Evolutionary conservation across 2,113 vertebrate genomes (phyloP), one percentile per base, ranked within the genome.

Genomic region (Dicerorhinus sumatrensis): DNA sequence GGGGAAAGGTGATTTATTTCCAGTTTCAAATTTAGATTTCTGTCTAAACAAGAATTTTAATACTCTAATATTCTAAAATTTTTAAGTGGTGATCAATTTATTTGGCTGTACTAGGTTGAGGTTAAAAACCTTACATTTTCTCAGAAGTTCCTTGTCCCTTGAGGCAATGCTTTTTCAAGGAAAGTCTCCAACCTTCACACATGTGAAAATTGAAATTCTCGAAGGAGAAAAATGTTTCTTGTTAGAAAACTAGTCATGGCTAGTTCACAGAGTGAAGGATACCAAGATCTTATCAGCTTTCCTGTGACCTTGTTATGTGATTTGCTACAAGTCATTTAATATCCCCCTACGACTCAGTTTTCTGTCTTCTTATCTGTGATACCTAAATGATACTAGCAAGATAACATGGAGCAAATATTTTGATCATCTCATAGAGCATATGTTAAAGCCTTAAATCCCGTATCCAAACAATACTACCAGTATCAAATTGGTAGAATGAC

Each of bases 71-170:
- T 81, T 92, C 72, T 56, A 63, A 89, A 94, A 75, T 39, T 33
- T 18, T 88, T 96, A 88, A 91, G 42, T 81, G n/a, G 6, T 60
- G n/a, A 73, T 65, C 54, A 67, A 60, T 93, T 75, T 54, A 92
- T 60, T 58, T 73, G 72, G 20, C 5, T 72, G 3, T 51, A 80
- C 33, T 80, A 91, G 62, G 27, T 67, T 82, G 42, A 86, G 11
- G 8, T 84, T 95, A 94, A 95, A 96, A 92, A 91, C 29, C 23
- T 73, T 92, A 81, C 42, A 56, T 25, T 92, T 96, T 95, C 70
- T 93, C 51, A 72, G 77, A 79, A 81, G 12, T 56, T 88, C 29
- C 58, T 94, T 92, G 5, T 83, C 56, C 67, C 31, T 87, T 39
- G 36, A 87, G 70, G 58, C 48, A 51, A 14, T 95, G n/a, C 42